Evolutionary conservation across 2,113 vertebrate species (phyloP).

Genomic region (Myiopsitta monachus): DNA sequence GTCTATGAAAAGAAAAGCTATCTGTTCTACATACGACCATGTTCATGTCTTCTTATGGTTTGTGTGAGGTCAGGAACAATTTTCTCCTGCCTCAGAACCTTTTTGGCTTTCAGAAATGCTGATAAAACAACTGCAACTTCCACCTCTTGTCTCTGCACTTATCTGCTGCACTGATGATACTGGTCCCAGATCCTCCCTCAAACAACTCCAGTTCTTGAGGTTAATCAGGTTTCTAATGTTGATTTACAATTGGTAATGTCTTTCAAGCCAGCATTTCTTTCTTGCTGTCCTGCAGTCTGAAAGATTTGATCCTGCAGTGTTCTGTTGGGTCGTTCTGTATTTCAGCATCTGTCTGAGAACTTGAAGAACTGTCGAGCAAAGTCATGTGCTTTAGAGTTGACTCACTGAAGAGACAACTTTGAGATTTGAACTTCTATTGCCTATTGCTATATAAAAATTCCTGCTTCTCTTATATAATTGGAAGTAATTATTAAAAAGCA

Average conservation of each 20-base stretch:
- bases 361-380: background rate
- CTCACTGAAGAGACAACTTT: background rate
- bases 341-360: background rate
- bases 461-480: background rate
- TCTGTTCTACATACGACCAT: background rate
- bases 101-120: background rate
- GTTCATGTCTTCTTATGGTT: background rate
- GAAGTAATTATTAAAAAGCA: background rate
- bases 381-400: background rate
- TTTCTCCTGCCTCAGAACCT: background rate
- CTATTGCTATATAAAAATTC: background rate
- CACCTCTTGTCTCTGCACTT: background rate
- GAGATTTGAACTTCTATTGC: background rate
- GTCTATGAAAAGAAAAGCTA: background rate
- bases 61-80: background rate
- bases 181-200: background rate
- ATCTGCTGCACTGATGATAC: background rate
- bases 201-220: background rate
- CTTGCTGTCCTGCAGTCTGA: background rate
- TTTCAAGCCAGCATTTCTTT: background rate
- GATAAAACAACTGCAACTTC: background rate
- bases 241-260: background rate
- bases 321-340: background rate
- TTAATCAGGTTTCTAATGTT: background rate
- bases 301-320: background rate